Evolutionary conservation across 1,140 invertebrate species (phyloP).

Genomic region (Drosophila persimilis): DNA sequence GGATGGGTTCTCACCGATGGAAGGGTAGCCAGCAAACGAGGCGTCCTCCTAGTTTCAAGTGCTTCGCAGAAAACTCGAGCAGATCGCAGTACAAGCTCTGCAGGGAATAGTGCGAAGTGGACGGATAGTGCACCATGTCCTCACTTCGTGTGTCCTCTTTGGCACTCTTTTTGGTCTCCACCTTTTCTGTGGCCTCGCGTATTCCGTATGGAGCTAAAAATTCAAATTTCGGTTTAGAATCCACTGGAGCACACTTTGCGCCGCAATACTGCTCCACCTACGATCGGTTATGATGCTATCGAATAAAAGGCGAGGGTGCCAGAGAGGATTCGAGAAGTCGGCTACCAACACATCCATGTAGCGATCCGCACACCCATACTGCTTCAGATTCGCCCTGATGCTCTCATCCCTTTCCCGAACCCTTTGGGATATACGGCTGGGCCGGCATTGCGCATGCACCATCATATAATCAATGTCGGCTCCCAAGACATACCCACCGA

Average conservation of each 20-base stretch:
- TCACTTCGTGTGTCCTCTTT: slow-evolving; percentile 79
- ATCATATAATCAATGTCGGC: slow-evolving; percentile 97
- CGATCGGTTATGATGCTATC: slow-evolving; percentile 97
- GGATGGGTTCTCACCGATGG: slow-evolving; percentile 85
- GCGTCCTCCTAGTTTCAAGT: slow-evolving; percentile 89
- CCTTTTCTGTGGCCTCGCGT: slow-evolving; percentile 94
- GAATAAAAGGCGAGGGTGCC: slow-evolving; percentile 88
- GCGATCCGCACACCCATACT: slow-evolving; percentile 90
- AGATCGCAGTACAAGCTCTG: slow-evolving; percentile 92
- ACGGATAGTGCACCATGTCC: slow-evolving; percentile 85
- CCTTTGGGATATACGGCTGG: slow-evolving; percentile 90
- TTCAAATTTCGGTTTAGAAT: neutral
- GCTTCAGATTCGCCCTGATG: slow-evolving; percentile 92
- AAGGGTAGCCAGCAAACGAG: slow-evolving; percentile 97
- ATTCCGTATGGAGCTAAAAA: slow-evolving; percentile 97
- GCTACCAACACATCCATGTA: slow-evolving; percentile 95
- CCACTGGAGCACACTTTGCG: neutral
- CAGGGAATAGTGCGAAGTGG: slow-evolving; percentile 93
- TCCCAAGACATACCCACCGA: slow-evolving; percentile 95
- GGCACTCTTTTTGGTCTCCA: slow-evolving; percentile 86
- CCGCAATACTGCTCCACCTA: slow-evolving; percentile 85
- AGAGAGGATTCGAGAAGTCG: slow-evolving; percentile 93
- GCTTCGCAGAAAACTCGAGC: slow-evolving; percentile 90
- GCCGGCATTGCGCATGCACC: slow-evolving; percentile 93
- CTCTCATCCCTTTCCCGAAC: slow-evolving; percentile 93